Conservation (phyloP, 2,797 vertebrate species). For the Sebastes kiyomatsui region DNA sequence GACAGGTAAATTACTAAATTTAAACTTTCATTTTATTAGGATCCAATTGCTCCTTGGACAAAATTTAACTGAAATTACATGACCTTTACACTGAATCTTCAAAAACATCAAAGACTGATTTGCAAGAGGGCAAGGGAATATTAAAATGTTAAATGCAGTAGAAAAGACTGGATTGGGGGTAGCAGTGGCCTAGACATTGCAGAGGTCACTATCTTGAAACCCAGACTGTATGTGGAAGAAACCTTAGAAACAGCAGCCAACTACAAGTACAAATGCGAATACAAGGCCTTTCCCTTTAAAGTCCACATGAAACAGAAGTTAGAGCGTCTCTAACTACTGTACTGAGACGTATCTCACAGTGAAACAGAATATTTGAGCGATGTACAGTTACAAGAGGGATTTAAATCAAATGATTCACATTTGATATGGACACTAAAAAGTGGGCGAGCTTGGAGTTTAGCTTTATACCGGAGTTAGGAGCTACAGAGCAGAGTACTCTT, state of each 20-base stretch:
- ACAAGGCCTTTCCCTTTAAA: neutral
- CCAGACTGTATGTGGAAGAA: neutral
- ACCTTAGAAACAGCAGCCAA: neutral
- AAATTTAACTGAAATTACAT: constrained; percentile 20
- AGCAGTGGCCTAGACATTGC: neutral
- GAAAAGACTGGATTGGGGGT: neutral
- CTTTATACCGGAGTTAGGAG: too few relatives aligned
- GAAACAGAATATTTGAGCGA: too few relatives aligned
- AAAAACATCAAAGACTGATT: constrained; percentile 47
- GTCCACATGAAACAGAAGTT: too few relatives aligned
- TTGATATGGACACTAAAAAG: too few relatives aligned
- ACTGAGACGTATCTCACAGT: too few relatives aligned
- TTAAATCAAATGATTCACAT: too few relatives aligned
- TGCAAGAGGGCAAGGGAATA: constrained; percentile 3
- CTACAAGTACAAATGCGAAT: neutral
- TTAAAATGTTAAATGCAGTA: constrained; percentile 23
- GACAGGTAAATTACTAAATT: constrained; percentile 56
- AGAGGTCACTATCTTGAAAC: constrained; percentile 3
- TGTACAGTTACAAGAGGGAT: too few relatives aligned
- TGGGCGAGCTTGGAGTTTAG: too few relatives aligned
- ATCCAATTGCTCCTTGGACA: constrained; percentile 11
- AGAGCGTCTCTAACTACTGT: too few relatives aligned
- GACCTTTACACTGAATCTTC: constrained; percentile 19
- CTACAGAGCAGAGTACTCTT: too few relatives aligned
- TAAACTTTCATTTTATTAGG: constrained; percentile 51